Evolutionary conservation across 2,797 vertebrate species (phyloP), one percentile per base, ranked within the genome.

Genomic region (Bufotes viridis): DNA sequence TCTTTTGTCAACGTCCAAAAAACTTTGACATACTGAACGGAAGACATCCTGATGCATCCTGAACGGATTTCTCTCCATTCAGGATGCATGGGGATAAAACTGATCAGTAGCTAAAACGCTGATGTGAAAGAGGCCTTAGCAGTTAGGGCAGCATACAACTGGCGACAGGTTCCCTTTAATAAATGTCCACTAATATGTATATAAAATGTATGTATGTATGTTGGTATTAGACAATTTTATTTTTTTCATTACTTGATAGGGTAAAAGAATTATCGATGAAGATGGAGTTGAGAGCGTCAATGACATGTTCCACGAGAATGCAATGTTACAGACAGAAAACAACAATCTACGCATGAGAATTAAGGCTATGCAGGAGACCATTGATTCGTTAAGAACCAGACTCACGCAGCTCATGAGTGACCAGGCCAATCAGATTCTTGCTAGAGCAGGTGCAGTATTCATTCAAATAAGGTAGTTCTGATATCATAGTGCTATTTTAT

Each of bases 301-400:
- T 82, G 98, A 99, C 93, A 94, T 99, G 96, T 98, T 98, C 90
- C 98, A 99, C 29, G 98, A 99, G 93, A 99, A 99, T 90, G 95
- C 96, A 0, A 99, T 99, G 98, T 94, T 99, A 61, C 98, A 99
- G 93, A 98, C 97, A 0, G 98, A 99, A 92, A 99, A 98, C 91
- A 97, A 96, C 91, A 97, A 99, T 91, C 94, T 99, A 89, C 96
- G 98, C 2, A 95, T 98, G 84, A 95, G 98, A 84, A 96, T 99
- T 91, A 99, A 99, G 94, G 98, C 98, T 87, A 99, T 99, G 98
- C 98, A 99, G 92, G 97, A 98, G 93, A 99, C 98, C 0, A 94
- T 99, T 0, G 97, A 99, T 82, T 95, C 96, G 0, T 92, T 99
- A 91, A 96, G 96, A 93, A 94, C 92, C 86, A 93, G 98, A 88